Conservation (phyloP, 1,140 invertebrate genomes). For the Rhagoletis pomonella region DNA sequence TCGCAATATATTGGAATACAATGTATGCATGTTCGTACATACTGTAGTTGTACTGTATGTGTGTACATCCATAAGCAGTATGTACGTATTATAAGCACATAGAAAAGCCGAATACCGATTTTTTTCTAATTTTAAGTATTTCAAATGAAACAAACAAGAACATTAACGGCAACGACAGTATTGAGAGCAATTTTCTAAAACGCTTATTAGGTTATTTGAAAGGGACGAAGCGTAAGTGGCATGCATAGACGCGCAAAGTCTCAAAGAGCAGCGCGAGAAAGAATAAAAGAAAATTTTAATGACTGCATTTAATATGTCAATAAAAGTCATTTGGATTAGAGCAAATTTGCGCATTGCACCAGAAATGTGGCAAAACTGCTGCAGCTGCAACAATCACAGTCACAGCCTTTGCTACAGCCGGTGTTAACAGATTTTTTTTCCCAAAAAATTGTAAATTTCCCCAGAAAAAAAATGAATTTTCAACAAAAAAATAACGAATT, state of each 20-base stretch:
- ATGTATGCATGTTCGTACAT: too few relatives aligned
- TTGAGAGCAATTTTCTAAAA: not conserved
- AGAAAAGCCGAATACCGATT: not conserved
- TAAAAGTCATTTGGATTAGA: slow-evolving; percentile 67
- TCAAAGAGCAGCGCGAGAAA: not conserved
- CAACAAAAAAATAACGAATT: too few relatives aligned
- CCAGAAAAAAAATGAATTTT: too few relatives aligned
- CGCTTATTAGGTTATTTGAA: not conserved
- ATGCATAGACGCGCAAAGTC: not conserved
- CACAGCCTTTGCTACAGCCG: not conserved
- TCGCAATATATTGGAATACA: too few relatives aligned
- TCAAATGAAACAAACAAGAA: not conserved
- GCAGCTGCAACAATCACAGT: not conserved
- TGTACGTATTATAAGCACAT: not conserved
- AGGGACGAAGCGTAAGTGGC: not conserved
- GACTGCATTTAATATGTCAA: slow-evolving; percentile 72
- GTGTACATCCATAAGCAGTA: too few relatives aligned
- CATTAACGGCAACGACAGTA: not conserved
- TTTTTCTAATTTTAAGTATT: not conserved
- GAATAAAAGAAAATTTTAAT: slow-evolving; percentile 64
- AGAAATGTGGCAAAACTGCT: not conserved
- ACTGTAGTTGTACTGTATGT: too few relatives aligned
- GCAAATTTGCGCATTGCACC: not conserved
- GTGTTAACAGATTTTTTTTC: not conserved
- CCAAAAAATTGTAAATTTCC: not conserved